Base-by-base conservation (phyloP, 2,888 invertebrate species). In the Acanthosepion lycidas region DNA sequence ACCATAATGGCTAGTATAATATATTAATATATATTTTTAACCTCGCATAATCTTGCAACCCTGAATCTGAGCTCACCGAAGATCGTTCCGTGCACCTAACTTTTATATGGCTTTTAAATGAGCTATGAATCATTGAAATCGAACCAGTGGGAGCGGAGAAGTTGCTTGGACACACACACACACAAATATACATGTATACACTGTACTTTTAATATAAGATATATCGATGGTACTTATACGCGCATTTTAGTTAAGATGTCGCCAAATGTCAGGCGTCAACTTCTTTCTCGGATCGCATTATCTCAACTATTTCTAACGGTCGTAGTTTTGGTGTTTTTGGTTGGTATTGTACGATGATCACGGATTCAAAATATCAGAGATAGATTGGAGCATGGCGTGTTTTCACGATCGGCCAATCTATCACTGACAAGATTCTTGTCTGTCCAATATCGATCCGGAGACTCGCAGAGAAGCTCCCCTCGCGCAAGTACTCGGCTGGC, bases 391-490 rank as follows among this genome's bases (percentile, higher is more conserved):
- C 78, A n/a, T 78, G 12, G 78, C 78, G 78, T 78, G 78, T 33
- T 78, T 33, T 78, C n/a, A n/a, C 23, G 78, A n/a, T n/a, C n/a
- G 33, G 33, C n/a, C n/a, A 78, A 78, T 78, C 78, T 12, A 78
- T 78, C 78, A 78, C n/a, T 78, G 78, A 78, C 78, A 78, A 78
- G n/a, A 78, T 78, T 78, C 94, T 91, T 95, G 95, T 94, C 95
- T 95, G 95, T 95, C 91, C 94, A 94, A 64, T 94, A 94, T 53
- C 92, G 91, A 91, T 64, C 49, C 20, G 28, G 42, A 26, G 64
- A n/a, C 28, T 55, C 78, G 48, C 51, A 20, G 42, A n/a, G 59
- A 53, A 91, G 33, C 48, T 78, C 48, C 28, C 93, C n/a, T 12
- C 53, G 33, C 53, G 33, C 92, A 53, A 48, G 92, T n/a, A n/a